Percentiles rank a stretch among this genome's conserved stretches.
phyloP scores from a whole-genome alignment of 1,140 invertebrate species.

The Myzus persicae region DNA sequence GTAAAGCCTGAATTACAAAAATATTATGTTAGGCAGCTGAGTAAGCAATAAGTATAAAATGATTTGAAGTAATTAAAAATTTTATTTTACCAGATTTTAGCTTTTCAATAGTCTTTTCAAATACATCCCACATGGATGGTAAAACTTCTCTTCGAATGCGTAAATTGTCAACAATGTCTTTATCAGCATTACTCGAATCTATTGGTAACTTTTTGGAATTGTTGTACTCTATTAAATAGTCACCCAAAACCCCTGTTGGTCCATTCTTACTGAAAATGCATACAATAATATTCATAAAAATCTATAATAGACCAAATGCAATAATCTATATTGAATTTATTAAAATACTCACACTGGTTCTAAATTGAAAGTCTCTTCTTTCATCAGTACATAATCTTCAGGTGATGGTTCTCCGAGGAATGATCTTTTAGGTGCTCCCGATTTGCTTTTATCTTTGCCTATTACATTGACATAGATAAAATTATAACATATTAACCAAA shows the following conservation, averaged over 20 bases:
- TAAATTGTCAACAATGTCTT: slow-evolving; percentile 62
- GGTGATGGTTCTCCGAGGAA: slow-evolving; percentile 61
- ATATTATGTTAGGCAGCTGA: not conserved
- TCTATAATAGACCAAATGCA: not conserved
- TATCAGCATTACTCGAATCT: slow-evolving; percentile 59
- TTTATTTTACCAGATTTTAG: slow-evolving; percentile 38
- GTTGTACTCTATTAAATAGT: slow-evolving; percentile 62
- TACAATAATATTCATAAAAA: not conserved
- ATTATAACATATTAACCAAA: not conserved
- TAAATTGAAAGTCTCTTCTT: slow-evolving; percentile 63
- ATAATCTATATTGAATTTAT: not conserved
- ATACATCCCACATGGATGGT: slow-evolving; percentile 63
- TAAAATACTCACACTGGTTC: slow-evolving; percentile 59
- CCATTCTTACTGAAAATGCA: slow-evolving; percentile 55
- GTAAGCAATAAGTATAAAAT: not conserved
- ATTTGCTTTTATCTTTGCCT: slow-evolving; percentile 31
- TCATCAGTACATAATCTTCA: slow-evolving; percentile 63
- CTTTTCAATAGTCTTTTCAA: slow-evolving; percentile 61
- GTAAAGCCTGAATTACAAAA: not conserved
- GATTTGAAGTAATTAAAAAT: not conserved
- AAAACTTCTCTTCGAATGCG: slow-evolving; percentile 61
- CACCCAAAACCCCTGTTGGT: slow-evolving; percentile 60
- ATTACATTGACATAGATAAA: not conserved
- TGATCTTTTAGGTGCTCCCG: slow-evolving; percentile 42
- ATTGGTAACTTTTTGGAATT: slow-evolving; percentile 60